Base-by-base conservation (phyloP, 2,797 vertebrate species). In the Cuniculus paca region DNA sequence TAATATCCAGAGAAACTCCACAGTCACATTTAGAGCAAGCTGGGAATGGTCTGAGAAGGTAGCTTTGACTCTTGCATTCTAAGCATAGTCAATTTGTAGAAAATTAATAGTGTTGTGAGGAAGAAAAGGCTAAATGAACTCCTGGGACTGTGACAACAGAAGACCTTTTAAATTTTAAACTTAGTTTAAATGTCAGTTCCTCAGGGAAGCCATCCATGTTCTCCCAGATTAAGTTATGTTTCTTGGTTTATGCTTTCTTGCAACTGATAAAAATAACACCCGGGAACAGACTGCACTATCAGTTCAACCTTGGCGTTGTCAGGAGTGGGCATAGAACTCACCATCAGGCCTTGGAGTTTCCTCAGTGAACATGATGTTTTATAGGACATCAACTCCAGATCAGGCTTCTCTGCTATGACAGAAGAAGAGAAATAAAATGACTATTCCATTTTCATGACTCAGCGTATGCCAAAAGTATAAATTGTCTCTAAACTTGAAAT, bases 161-260 rank as follows among this genome's bases (percentile, higher is more conserved):
- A 90, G 88, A 52, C 19, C 22, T 86, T 79, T 93, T 36, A 70
- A 52, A 34, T 95, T 88, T 95, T 52, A 54, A 88, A 61, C 24
- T 81, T 45, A 82, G 70, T 88, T 88, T 82, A 87, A 90, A 93
- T 68, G 48, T 88, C 68, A 54, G 58, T 90, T 91, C 58, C 52
- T 87, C 1, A 2, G 26, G 81, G 70, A 88, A 65, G 28, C 48
- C 52, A n/a, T n/a, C n/a, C 12, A 7, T 77, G 39, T 48, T 85
- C 12, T 52, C 20, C 16, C 83, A 45, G n/a, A 74, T 56, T 87
- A 68, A 50, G 58, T 77, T 60, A 54, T 88, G 63, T 52, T 80
- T 45, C 13, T 86, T 74, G 19, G 39, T 79, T 90, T 77, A 9
- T 50, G 2, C 68, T 68, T 97, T 5, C 31, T 70, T 5, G 34